Percentiles rank a stretch among this genome's conserved stretches.
phyloP scores from a whole-genome alignment of 2,888 invertebrate species.

The Hirtodrosophila cameraria region DNA sequence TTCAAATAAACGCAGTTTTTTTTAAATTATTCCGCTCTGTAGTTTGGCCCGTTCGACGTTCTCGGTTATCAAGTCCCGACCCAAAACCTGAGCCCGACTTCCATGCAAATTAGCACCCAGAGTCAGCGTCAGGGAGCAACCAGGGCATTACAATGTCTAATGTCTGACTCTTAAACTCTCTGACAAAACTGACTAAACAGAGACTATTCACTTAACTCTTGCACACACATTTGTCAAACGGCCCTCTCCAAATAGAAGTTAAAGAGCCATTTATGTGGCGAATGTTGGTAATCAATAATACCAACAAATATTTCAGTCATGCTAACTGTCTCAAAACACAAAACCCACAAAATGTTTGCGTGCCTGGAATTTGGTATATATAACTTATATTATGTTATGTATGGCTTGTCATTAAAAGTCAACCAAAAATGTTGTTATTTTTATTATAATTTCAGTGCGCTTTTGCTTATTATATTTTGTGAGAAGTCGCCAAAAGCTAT shows the following conservation, averaged over 20 bases:
- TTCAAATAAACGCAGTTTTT: constrained; percentile 55
- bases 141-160: constrained; percentile 64
- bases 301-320: constrained; percentile 65
- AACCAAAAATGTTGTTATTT: constrained; percentile 64
- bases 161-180: constrained; percentile 51
- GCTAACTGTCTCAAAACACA: constrained; percentile 60
- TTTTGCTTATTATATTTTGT: constrained; percentile 48
- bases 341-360: constrained; percentile 55
- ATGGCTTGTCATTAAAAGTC: constrained; percentile 64
- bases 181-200: constrained; percentile 10
- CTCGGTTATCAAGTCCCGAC: constrained; percentile 64
- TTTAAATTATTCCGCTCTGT: constrained; percentile 55
- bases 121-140: constrained; percentile 40
- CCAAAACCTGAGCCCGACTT: constrained; percentile 37
- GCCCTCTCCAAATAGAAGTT: constrained; percentile 36
- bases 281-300: constrained; percentile 72
- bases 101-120: constrained; percentile 60
- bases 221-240: constrained; percentile 53
- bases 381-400: constrained; percentile 5
- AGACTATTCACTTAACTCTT: constrained; percentile 55
- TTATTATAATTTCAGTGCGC: constrained; percentile 65
- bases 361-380: constrained; percentile 63
- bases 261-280: constrained; percentile 58
- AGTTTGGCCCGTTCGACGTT: constrained; percentile 61
- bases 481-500: constrained; percentile 1